A percentile compares a stretch with the other conserved stretches of the same genome.
Evolutionary conservation across 2,888 invertebrate genomes (phyloP).

Genomic region (Aphodius sticticus): DNA sequence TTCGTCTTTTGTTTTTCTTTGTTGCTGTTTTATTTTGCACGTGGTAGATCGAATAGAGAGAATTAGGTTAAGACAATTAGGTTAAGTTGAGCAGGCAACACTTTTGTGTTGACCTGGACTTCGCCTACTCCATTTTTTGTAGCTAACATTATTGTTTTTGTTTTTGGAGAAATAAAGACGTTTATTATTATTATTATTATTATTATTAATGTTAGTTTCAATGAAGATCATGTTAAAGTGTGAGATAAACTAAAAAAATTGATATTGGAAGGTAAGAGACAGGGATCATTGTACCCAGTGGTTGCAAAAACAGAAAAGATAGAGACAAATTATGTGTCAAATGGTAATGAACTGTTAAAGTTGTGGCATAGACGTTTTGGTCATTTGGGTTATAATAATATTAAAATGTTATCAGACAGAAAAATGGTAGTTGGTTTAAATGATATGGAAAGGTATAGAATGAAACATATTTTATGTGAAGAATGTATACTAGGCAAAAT

Average conservation of each 20-base stretch:
- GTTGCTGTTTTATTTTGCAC: too few relatives aligned
- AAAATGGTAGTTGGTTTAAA: conserved; percentile 22
- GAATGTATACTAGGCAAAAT: conserved; percentile 29
- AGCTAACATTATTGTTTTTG: background rate
- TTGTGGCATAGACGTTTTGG: conserved; percentile 32
- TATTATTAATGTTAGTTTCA: background rate
- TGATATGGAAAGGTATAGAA: conserved; percentile 17
- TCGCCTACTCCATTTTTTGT: background rate
- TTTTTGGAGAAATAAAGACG: background rate
- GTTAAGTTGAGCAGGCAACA: conserved; percentile 4
- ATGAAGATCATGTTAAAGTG: background rate
- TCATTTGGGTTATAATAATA: conserved; percentile 30
- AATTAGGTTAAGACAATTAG: background rate
- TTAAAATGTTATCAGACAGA: conserved; percentile 17
- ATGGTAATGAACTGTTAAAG: conserved; percentile 26
- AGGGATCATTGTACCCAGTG: background rate
- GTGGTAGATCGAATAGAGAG: too few relatives aligned
- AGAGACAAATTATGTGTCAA: background rate
- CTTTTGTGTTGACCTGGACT: background rate
- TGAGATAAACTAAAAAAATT: background rate
- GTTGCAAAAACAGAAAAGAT: background rate
- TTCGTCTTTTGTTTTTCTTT: too few relatives aligned
- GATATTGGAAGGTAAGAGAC: background rate
- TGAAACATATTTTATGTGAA: conserved; percentile 31
- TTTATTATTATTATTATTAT: background rate